phyloP scores from a whole-genome alignment of 1,140 invertebrate genomes.

The Saccostrea echinata region DNA sequence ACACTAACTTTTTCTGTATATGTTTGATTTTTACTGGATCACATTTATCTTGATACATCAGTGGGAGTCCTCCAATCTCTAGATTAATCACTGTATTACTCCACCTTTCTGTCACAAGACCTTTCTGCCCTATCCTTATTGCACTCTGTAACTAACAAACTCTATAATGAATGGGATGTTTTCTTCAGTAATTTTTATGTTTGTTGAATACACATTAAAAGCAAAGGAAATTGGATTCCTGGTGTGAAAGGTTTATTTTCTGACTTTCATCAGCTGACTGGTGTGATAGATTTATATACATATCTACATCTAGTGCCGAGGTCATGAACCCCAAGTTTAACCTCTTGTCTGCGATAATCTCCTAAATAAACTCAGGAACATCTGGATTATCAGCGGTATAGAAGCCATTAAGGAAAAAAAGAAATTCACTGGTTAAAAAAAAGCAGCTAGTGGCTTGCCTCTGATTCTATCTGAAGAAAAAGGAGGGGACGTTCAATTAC shows the following conservation, averaged over 20 bases:
- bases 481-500: conserved; percentile 17
- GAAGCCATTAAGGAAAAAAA: background rate
- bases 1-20: background rate
- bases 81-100: background rate
- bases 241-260: conserved; percentile 10
- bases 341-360: conserved; percentile 27
- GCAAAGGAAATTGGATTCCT: background rate
- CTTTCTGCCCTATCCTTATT: background rate
- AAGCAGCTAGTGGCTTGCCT: background rate
- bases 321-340: background rate
- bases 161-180: background rate
- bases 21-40: background rate
- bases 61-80: background rate
- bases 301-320: background rate
- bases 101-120: conserved; percentile 1
- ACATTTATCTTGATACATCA: background rate
- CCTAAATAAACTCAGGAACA: conserved; percentile 25
- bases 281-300: background rate
- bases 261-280: conserved; percentile 31
- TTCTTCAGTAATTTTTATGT: conserved; percentile 5
- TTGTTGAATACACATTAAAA: background rate
- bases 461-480: conserved; percentile 17
- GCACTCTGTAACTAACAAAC: background rate
- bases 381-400: conserved; percentile 16
- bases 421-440: conserved; percentile 1